Evolutionary conservation across 2,888 invertebrate genomes (phyloP).

Genomic region (Apodemia zela): DNA sequence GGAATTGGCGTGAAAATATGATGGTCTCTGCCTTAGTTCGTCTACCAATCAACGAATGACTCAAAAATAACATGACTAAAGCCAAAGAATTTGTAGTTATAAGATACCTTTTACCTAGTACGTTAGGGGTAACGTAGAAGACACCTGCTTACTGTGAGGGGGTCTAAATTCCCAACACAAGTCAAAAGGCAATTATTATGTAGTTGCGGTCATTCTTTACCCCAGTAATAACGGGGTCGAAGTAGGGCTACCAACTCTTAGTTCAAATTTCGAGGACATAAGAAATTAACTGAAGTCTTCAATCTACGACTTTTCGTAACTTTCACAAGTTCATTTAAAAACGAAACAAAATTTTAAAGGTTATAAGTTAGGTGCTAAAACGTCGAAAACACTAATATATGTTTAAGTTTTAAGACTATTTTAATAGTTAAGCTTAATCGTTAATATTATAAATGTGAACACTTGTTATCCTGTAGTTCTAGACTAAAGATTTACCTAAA

Average conservation of each 20-base stretch:
- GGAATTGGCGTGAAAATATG: too few species aligned
- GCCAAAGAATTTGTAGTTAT: neutral
- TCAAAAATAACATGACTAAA: neutral
- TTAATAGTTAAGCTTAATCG: too few species aligned
- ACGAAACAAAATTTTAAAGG: too few species aligned
- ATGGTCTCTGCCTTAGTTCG: neutral
- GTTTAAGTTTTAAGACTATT: too few species aligned
- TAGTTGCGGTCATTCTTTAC: constrained; percentile 9
- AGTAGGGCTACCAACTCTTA: neutral
- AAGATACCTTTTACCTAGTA: neutral
- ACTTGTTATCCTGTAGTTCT: too few species aligned
- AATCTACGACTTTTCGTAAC: too few species aligned
- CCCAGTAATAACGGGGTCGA: constrained; percentile 1
- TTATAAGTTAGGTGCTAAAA: too few species aligned
- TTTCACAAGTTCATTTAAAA: too few species aligned
- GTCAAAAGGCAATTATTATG: neutral
- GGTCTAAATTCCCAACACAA: neutral
- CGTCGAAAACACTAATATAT: too few species aligned
- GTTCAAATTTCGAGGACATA: neutral
- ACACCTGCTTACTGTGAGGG: neutral
- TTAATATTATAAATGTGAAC: too few species aligned
- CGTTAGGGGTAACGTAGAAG: neutral
- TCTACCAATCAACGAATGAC: neutral
- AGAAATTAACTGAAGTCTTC: too few species aligned
- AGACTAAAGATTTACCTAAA: too few species aligned